Conservation (phyloP, 2,113 vertebrate genomes). For the Riparia riparia region DNA sequence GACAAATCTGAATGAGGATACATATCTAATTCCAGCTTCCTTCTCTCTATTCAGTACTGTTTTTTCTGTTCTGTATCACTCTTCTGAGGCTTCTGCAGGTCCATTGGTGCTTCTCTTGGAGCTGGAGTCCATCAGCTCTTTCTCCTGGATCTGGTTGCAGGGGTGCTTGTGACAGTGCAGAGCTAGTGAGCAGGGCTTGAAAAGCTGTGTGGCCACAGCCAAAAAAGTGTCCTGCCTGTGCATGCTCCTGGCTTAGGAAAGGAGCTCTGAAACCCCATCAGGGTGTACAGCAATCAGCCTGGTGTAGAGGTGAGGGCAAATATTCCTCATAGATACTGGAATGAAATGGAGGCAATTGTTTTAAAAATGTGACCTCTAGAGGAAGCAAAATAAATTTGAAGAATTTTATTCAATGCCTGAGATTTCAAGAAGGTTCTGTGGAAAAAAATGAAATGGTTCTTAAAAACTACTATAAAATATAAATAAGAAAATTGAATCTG, state of each 20-base stretch:
- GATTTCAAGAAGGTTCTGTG: neutral
- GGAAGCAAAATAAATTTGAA: neutral
- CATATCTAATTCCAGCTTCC: neutral
- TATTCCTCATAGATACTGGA: neutral
- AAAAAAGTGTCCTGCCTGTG: rapidly evolving
- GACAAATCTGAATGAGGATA: neutral
- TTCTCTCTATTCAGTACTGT: neutral
- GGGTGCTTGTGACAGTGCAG: neutral
- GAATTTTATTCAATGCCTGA: neutral
- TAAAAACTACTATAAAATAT: neutral
- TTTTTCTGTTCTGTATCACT: neutral
- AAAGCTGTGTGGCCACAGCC: rapidly evolving
- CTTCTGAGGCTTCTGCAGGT: neutral
- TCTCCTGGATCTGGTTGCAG: neutral
- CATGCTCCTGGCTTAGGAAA: neutral
- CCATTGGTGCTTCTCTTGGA: neutral
- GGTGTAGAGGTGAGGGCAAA: neutral
- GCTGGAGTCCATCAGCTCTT: neutral
- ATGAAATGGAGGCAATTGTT: neutral
- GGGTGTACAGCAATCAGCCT: neutral
- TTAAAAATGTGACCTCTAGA: neutral
- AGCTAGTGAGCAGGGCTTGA: rapidly evolving
- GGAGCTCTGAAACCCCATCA: neutral
- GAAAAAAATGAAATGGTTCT: neutral
- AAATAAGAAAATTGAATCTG: neutral